Base-by-base conservation (phyloP, 2,888 invertebrate genomes). In the Eretmocerus hayati region DNA sequence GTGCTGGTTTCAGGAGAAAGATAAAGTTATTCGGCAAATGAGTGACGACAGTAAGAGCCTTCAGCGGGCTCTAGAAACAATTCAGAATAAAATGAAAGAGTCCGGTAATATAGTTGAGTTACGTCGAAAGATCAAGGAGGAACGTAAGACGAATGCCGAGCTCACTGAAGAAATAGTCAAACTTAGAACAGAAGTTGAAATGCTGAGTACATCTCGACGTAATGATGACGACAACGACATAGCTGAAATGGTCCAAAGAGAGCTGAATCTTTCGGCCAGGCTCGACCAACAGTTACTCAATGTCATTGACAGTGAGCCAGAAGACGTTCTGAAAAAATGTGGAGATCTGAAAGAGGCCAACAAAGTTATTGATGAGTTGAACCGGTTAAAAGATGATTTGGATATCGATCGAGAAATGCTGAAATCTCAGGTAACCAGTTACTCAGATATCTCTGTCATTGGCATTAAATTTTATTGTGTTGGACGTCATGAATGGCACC, bases 91-190 rank as follows among this genome's bases (percentile, higher is more conserved):
- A 58, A 71, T 76, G 55, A 78, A 76, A 48, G 77, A 80, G 38
- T 75, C 72, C 22, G 78, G 73, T 6, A 81, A 81, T 55, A 75
- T 79, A 49, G 75, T 78, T 21, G 81, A 82, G 54, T 59, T 83
- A 8, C 75, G 75, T 1, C 78, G 75, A 59, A 79, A 74, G 53
- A 59, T 81, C 8, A 76, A 77, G 33, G 78, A 79, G 15, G 77
- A 79, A 37, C 73, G 69, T 18, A 77, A 75, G 53, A 65, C 71
- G 37, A 76, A 72, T 42, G 62, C 62, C 0, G 71, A 64, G 55
- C 62, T 65, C 44, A 71, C 40, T 62, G 73, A 58, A 59, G 61
- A 44, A 70, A 71, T 46, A 50, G 63, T 13, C 64, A 72, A 46
- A 61, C 35, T 55, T 18, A 41, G 21, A 30, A 56, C 50, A 6